Evolutionary conservation across 2,888 invertebrate genomes (phyloP), one percentile per base, ranked within the genome.

Genomic region (Pseudolycoriella hygida): DNA sequence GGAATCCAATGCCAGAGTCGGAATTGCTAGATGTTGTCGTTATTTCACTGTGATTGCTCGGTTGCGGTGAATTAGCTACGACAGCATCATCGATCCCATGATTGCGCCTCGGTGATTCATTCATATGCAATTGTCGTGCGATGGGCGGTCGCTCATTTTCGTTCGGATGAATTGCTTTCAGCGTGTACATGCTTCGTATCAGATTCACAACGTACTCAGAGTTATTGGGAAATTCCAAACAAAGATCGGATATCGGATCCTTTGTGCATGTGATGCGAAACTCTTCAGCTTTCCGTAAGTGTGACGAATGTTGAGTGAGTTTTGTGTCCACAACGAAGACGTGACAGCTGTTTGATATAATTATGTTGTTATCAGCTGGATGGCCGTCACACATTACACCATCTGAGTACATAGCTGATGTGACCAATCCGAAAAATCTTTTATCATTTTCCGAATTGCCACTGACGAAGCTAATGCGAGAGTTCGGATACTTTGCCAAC

Each of bases 1-100:
- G 77, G 56, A 92, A 92, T 0, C 93, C 93, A 49, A 94, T 90
- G 0, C 94, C 93, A 2, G 92, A 93, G 60, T 94, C 94, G 46
- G 90, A 90, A 61, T 92, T 93, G 54, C 89, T 90, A 0, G 89
- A 90, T 17, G 86, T 83, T 0, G 80, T 80, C 0, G 81, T 81
- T 8, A 81, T 73, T 53, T 82, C 84, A 55, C 84, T 85, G 49
- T 82, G 77, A 55, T 79, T 80, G 58, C 86, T 87, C 0, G 86
- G 87, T 53, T 87, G 87, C 0, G 88, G 87, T 0, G 88, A 88
- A 55, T 82, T 79, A 0, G 17, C 39, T 15, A 17, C 20, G 20
- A 2, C 25, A 19, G n/a, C 41, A 15, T 40, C 43, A 18, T 40
- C 17, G 15, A 46, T 37, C 1, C 18, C 11, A 3, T 30, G 15